Conservation (phyloP, 2,797 vertebrate genomes). For the Neomorphus geoffroyi region DNA sequence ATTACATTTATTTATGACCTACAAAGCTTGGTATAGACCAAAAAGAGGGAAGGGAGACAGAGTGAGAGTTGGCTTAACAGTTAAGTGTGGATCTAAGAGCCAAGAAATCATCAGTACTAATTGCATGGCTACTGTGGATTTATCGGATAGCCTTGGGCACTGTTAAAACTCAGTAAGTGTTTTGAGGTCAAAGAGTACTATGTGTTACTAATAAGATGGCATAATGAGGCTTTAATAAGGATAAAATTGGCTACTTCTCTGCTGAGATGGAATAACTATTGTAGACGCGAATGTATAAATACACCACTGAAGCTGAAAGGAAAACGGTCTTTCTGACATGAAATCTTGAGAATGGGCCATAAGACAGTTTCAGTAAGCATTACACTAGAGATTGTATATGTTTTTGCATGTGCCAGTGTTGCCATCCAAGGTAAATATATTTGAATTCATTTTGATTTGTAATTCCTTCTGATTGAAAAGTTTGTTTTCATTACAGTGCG, state of each 20-base stretch:
- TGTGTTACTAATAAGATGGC: neutral
- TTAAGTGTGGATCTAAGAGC: neutral
- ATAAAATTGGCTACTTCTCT: neutral
- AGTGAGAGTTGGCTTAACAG: neutral
- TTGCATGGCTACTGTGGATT: neutral
- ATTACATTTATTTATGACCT: neutral
- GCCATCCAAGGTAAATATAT: neutral
- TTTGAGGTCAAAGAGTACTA: neutral
- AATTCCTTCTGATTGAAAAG: neutral
- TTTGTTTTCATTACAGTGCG: neutral
- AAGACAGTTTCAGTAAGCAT: neutral
- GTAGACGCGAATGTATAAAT: neutral
- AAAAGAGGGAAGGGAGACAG: neutral
- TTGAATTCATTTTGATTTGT: neutral
- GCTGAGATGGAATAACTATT: neutral
- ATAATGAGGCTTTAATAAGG: conserved; percentile 23
- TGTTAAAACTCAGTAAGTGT: neutral
- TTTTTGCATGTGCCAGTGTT: neutral
- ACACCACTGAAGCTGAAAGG: neutral
- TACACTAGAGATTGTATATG: neutral
- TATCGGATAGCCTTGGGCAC: neutral
- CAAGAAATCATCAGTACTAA: conserved; percentile 3
- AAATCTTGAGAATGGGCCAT: neutral
- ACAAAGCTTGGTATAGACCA: neutral
- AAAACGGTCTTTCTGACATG: neutral